Evolutionary conservation across 2,113 vertebrate species (phyloP).

Genomic region (Microtus oregoni): DNA sequence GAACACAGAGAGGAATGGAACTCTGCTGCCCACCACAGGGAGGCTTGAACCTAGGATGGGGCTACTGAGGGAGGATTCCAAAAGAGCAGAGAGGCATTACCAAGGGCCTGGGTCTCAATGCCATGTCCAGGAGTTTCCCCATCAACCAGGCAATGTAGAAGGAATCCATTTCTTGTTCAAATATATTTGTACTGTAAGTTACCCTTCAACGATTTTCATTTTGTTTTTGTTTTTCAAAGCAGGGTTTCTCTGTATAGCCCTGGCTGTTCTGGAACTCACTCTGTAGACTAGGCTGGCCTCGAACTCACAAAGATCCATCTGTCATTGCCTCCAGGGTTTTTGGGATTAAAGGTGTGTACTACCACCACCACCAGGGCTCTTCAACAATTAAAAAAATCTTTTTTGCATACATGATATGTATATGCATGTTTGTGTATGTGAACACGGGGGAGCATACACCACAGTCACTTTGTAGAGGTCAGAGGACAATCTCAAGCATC

Average conservation of each 20-base stretch:
- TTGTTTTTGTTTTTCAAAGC: not conserved
- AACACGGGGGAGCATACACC: not conserved
- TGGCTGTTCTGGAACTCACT: not conserved
- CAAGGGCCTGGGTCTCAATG: not conserved
- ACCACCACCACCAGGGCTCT: not conserved
- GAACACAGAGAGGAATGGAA: not conserved
- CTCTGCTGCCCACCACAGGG: not conserved
- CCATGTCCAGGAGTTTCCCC: not conserved
- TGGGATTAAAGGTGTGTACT: not conserved
- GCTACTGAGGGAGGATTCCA: not conserved
- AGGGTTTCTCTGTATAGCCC: not conserved
- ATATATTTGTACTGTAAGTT: not conserved
- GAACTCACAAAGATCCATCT: not conserved
- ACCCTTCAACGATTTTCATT: not conserved
- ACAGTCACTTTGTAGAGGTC: not conserved
- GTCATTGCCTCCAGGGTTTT: fast-evolving
- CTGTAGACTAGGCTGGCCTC: not conserved
- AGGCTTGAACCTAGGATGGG: not conserved
- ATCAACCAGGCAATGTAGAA: not conserved
- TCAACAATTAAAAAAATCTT: not conserved
- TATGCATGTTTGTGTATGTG: not conserved
- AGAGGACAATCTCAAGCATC: not conserved
- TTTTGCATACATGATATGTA: not conserved
- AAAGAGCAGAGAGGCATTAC: not conserved
- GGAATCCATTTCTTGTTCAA: not conserved